A percentile compares a stretch with the other conserved stretches of the same genome.
Conservation (phyloP, 2,113 vertebrate genomes). For the Laticauda laticaudata region DNA sequence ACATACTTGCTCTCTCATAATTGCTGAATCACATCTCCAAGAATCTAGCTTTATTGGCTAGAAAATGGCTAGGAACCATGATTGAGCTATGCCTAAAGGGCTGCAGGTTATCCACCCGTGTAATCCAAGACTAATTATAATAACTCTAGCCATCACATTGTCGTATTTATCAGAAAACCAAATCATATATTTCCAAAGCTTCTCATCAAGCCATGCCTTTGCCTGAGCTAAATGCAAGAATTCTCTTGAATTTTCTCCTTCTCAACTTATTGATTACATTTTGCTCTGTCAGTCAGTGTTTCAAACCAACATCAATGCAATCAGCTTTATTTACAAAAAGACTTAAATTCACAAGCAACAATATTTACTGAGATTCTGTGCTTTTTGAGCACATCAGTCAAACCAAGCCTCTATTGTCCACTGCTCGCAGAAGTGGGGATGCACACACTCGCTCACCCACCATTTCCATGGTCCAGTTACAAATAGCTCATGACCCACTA, state of each 20-base stretch:
- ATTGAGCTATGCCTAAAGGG: background rate
- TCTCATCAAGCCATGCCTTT: background rate
- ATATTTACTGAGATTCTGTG: background rate
- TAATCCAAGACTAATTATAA: background rate
- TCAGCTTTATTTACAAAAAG: background rate
- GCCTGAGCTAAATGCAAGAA: background rate
- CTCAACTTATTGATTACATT: background rate
- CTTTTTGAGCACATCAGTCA: conserved; percentile 3
- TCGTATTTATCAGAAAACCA: background rate
- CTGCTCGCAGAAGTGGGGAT: background rate
- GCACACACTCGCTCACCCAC: background rate
- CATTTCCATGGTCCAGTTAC: background rate
- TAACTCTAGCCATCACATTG: background rate
- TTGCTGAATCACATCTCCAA: background rate
- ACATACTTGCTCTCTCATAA: background rate
- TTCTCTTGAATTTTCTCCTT: background rate
- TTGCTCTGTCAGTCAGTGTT: background rate
- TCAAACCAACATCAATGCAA: background rate
- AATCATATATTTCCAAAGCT: background rate
- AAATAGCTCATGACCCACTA: background rate
- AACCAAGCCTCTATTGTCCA: background rate
- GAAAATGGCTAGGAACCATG: background rate
- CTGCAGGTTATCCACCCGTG: background rate
- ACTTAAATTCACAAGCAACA: background rate
- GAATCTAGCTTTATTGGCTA: background rate